Percentiles rank a stretch among this genome's conserved stretches.
Evolutionary conservation across 2,888 invertebrate species (phyloP).

Genomic region (Ommatoiulus sabulosus): DNA sequence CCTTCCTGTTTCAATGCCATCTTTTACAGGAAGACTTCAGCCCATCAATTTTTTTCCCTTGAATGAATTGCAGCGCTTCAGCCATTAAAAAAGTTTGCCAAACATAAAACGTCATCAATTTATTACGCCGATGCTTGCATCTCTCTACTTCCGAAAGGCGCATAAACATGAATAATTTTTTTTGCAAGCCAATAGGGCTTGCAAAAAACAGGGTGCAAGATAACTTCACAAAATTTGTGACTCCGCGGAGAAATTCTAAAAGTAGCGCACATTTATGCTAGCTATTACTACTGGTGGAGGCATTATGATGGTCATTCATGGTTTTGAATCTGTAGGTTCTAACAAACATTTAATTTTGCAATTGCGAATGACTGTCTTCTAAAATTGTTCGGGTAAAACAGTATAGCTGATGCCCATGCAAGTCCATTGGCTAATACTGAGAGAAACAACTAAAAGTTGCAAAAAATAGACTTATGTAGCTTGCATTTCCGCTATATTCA

Average conservation of each 20-base stretch:
- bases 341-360: too few relatives aligned
- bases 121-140: conserved; percentile 11
- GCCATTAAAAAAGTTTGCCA: conserved; percentile 34
- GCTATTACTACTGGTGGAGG: not conserved
- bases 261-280: not conserved
- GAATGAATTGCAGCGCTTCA: conserved; percentile 34
- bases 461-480: not conserved
- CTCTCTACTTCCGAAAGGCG: not conserved
- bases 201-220: not conserved
- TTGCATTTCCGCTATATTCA: not conserved
- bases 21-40: conserved; percentile 28
- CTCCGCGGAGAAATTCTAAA: not conserved
- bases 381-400: too few relatives aligned
- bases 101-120: conserved; percentile 45
- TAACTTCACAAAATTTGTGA: not conserved
- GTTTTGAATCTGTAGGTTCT: too few relatives aligned
- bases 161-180: conserved; percentile 8
- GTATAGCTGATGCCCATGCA: too few relatives aligned
- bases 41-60: conserved; percentile 27
- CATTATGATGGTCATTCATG: not conserved
- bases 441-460: not conserved
- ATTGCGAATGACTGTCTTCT: too few relatives aligned
- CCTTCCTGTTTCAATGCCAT: conserved; percentile 14
- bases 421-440: too few relatives aligned
- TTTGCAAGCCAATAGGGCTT: not conserved